phyloP scores from a whole-genome alignment of 23 tunicate genomes.

The Trididemnum nubilum region DNA sequence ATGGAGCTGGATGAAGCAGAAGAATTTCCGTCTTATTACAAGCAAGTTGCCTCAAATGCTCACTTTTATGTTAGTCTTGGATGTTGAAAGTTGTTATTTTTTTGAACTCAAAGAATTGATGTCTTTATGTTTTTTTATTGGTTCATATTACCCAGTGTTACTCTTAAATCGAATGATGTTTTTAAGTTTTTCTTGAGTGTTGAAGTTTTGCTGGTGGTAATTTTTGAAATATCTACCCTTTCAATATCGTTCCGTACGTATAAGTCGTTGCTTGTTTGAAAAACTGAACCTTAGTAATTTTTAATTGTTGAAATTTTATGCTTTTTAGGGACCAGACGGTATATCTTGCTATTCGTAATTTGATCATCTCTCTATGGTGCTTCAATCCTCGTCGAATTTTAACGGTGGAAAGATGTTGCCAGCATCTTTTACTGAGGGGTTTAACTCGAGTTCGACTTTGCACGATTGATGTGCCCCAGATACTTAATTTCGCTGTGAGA shows the following conservation, averaged over 20 bases:
- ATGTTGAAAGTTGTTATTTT: not conserved
- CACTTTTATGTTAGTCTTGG: no score
- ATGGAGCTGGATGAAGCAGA: slow-evolving; percentile 96
- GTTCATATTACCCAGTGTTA: no score
- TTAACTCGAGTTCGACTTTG: slow-evolving; percentile 64
- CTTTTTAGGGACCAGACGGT: slow-evolving; percentile 60
- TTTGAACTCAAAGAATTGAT: no score
- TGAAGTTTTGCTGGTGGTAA: no score
- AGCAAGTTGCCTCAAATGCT: slow-evolving; percentile 15
- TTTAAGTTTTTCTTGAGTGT: no score
- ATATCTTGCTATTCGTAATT: slow-evolving; percentile 76
- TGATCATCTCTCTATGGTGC: slow-evolving; percentile 83
- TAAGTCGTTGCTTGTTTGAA: no score
- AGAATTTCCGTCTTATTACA: slow-evolving; percentile 72
- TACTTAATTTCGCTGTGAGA: slow-evolving; percentile 49
- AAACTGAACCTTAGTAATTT: no score
- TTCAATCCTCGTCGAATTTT: slow-evolving; percentile 46
- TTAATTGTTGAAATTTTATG: not conserved
- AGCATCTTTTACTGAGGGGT: slow-evolving; percentile 64
- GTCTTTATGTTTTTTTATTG: not conserved
- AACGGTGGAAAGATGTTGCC: slow-evolving; percentile 51
- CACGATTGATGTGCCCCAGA: slow-evolving; percentile 45
- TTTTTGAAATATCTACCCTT: no score
- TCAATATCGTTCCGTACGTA: no score
- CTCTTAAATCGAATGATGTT: no score